Evolutionary conservation across 2,888 invertebrate species (phyloP).

Genomic region (Sarcophaga carnaria): DNA sequence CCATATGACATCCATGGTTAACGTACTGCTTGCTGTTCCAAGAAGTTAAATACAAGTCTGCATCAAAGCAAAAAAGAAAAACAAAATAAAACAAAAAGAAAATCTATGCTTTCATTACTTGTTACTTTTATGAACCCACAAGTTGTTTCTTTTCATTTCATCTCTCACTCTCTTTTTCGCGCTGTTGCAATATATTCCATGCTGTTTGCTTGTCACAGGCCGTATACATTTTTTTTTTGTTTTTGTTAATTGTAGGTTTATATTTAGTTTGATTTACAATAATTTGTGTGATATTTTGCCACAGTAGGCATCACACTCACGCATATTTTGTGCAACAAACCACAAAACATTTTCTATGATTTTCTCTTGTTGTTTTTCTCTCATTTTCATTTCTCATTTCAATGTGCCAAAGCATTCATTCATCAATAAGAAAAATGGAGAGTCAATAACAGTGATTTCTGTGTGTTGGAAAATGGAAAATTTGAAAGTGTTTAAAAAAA

Average conservation of each 20-base stretch:
- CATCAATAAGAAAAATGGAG: conserved; percentile 46
- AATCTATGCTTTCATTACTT: conserved; percentile 63
- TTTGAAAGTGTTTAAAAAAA: neutral
- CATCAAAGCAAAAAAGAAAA: neutral
- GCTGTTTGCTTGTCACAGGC: neutral
- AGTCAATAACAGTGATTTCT: conserved; percentile 54
- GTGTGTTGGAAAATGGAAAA: conserved; percentile 12
- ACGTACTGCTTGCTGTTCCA: conserved; percentile 45
- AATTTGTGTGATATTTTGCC: conserved; percentile 64
- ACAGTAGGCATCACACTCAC: conserved; percentile 68
- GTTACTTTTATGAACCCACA: conserved; percentile 64
- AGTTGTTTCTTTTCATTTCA: conserved; percentile 39
- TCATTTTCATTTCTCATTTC: conserved; percentile 7
- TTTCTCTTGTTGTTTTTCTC: too few relatives aligned
- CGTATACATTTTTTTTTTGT: neutral
- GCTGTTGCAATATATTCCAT: conserved; percentile 22
- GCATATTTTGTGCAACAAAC: conserved; percentile 59
- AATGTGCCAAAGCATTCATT: conserved; percentile 50
- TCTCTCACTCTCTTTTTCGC: conserved; percentile 21
- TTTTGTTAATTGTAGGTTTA: conserved; percentile 55
- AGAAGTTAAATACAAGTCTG: conserved; percentile 16
- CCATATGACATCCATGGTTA: conserved; percentile 68
- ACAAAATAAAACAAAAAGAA: conserved; percentile 35
- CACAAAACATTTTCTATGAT: conserved; percentile 31
- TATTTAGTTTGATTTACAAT: conserved; percentile 65